Conservation (phyloP, 53 echinoderm and acorn worm genomes). For the Holothuria leucospilota region DNA sequence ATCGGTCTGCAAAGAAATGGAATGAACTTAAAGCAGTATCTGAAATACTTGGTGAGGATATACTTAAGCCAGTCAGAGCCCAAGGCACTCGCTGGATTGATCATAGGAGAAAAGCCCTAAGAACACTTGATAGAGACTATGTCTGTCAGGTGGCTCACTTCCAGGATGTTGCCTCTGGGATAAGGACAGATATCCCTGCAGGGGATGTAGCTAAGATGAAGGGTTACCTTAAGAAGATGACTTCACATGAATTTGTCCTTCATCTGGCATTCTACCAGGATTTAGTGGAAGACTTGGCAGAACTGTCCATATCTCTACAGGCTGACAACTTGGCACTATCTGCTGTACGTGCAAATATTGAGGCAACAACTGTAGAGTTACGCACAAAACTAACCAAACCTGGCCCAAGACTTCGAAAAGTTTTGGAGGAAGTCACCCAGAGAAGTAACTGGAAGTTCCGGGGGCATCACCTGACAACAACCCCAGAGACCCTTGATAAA, state of each 20-base stretch:
- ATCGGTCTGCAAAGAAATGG: slow-evolving; percentile 63
- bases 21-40: slow-evolving; percentile 57
- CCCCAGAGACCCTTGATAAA: slow-evolving; percentile 3
- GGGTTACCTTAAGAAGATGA: slow-evolving; percentile 57
- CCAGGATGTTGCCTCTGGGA: slow-evolving; percentile 41
- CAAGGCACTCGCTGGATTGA: slow-evolving; percentile 72
- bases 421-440: slow-evolving; percentile 43
- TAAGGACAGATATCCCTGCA: background rate
- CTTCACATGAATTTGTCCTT: slow-evolving; percentile 53
- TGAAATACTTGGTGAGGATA: slow-evolving; percentile 41
- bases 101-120: slow-evolving; percentile 56
- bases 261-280: slow-evolving; percentile 68
- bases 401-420: slow-evolving; percentile 53
- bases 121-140: slow-evolving; percentile 53
- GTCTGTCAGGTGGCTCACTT: slow-evolving; percentile 44
- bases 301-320: slow-evolving; percentile 64
- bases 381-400: slow-evolving; percentile 30
- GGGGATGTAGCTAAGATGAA: slow-evolving; percentile 69
- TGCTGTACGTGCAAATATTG: slow-evolving; percentile 48
- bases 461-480: slow-evolving; percentile 30
- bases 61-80: slow-evolving; percentile 60
- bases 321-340: slow-evolving; percentile 59
- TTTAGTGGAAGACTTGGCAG: slow-evolving; percentile 56
- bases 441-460: slow-evolving; percentile 32
- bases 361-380: slow-evolving; percentile 33